These are phyloP conservation scores for Pitta sordida DNA, from an alignment of 2,113 vertebrate species.

Conservation along the genomic window DNA sequence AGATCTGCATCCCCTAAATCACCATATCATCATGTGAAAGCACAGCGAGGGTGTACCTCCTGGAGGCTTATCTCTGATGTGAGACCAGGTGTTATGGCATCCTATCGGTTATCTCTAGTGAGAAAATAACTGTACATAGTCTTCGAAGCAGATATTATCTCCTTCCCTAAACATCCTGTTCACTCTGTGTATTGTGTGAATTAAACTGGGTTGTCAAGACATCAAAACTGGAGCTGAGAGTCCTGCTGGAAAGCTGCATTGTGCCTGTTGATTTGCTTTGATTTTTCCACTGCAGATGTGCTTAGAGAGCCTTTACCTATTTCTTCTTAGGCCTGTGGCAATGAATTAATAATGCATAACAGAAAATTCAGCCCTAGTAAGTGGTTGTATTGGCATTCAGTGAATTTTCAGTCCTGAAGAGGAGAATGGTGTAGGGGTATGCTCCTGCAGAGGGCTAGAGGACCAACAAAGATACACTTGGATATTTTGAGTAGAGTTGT, in stretches of 20 bases:
- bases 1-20: background rate
- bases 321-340: background rate
- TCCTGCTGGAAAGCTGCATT: background rate
- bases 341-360: background rate
- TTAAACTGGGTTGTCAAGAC: background rate
- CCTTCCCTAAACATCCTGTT: constrained; percentile 27
- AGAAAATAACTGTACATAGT: constrained; percentile 12
- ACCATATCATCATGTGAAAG: background rate
- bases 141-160: constrained; percentile 30
- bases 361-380: background rate
- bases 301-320: background rate
- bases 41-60: background rate
- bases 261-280: background rate
- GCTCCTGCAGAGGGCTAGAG: background rate
- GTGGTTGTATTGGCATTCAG: background rate
- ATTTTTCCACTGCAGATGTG: background rate
- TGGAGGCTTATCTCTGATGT: constrained; percentile 2
- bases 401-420: background rate
- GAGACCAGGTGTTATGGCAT: constrained; percentile 9
- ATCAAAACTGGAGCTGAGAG: background rate
- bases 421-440: background rate
- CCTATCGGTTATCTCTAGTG: background rate
- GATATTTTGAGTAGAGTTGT: background rate
- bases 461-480: background rate
- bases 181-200: background rate